phyloP scores from a whole-genome alignment of 2,113 vertebrate species.

The Cavia porcellus region DNA sequence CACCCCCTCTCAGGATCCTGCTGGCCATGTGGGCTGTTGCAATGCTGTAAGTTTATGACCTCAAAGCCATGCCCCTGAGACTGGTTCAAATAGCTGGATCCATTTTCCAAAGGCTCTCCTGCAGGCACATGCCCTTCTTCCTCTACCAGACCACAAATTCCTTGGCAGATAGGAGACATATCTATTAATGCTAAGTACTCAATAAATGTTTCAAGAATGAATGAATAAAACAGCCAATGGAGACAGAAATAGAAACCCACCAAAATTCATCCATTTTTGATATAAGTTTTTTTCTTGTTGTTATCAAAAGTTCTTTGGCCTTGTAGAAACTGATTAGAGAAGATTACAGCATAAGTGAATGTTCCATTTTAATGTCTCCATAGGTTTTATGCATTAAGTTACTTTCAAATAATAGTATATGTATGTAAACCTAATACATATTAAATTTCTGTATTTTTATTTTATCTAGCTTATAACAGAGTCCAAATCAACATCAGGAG shows the following conservation, averaged over 20 bases:
- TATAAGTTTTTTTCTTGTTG: neutral
- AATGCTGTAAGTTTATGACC: neutral
- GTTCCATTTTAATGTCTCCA: slow-evolving; percentile 60
- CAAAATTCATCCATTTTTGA: slow-evolving; percentile 49
- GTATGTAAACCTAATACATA: slow-evolving; percentile 44
- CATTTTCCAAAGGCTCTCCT: neutral
- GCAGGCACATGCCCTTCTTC: neutral
- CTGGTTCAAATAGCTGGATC: neutral
- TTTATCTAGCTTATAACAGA: slow-evolving; percentile 37
- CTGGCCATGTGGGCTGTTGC: neutral
- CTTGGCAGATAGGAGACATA: neutral
- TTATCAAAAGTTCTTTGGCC: slow-evolving; percentile 37
- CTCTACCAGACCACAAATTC: neutral
- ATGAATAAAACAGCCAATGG: slow-evolving; percentile 50
- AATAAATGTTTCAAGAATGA: slow-evolving; percentile 66
- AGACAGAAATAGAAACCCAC: neutral
- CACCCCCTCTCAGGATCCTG: neutral
- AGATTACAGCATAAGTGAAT: neutral
- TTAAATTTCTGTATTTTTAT: slow-evolving; percentile 69
- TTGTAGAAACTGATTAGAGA: slow-evolving; percentile 20
- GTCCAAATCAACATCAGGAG: slow-evolving; percentile 32
- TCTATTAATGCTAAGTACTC: slow-evolving; percentile 43
- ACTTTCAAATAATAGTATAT: slow-evolving; percentile 17
- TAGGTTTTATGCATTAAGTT: slow-evolving; percentile 55
- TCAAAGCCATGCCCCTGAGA: neutral